Percentiles rank a stretch among this genome's conserved stretches.
These are phyloP conservation scores for Strigamia transsilvanica DNA, from an alignment of 2,888 invertebrate species.

Conservation along the genomic window DNA sequence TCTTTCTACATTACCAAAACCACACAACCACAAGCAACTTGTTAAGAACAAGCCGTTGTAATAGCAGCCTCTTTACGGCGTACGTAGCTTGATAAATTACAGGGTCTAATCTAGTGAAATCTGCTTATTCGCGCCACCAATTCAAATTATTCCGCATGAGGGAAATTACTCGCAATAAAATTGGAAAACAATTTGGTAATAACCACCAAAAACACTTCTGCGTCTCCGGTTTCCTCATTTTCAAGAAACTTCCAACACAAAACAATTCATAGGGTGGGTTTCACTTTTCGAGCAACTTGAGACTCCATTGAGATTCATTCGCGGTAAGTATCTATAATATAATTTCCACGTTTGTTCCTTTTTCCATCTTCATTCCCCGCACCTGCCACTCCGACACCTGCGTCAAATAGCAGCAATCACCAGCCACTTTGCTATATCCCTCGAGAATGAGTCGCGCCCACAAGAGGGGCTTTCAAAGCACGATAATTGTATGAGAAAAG, in stretches of 20 bases:
- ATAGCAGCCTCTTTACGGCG: slow-evolving; percentile 10
- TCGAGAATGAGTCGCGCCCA: not conserved
- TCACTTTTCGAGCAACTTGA: not conserved
- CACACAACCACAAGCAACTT: slow-evolving; percentile 45
- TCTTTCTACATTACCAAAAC: slow-evolving; percentile 4
- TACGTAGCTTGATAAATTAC: not conserved
- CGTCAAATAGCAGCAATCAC: slow-evolving; percentile 43
- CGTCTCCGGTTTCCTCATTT: not conserved
- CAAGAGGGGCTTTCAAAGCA: slow-evolving; percentile 11
- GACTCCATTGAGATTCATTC: slow-evolving; percentile 40
- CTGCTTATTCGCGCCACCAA: slow-evolving; percentile 42
- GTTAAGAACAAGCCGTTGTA: slow-evolving; percentile 3
- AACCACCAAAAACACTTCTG: slow-evolving; percentile 23
- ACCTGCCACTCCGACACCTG: slow-evolving; percentile 40
- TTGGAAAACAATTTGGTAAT: slow-evolving; percentile 36
- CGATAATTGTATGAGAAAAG: slow-evolving; percentile 23
- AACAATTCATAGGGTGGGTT: not conserved
- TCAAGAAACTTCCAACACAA: not conserved
- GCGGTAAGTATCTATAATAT: not conserved
- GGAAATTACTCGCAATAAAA: slow-evolving; percentile 34
- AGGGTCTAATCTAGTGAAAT: slow-evolving; percentile 27
- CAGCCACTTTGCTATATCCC: slow-evolving; percentile 34
- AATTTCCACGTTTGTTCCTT: slow-evolving; percentile 10
- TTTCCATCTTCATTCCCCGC: slow-evolving; percentile 24
- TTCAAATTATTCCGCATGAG: slow-evolving; percentile 39